Percentiles rank a stretch among this genome's conserved stretches.
phyloP scores from a whole-genome alignment of 1,140 invertebrate species.

The Drosophila sechellia region DNA sequence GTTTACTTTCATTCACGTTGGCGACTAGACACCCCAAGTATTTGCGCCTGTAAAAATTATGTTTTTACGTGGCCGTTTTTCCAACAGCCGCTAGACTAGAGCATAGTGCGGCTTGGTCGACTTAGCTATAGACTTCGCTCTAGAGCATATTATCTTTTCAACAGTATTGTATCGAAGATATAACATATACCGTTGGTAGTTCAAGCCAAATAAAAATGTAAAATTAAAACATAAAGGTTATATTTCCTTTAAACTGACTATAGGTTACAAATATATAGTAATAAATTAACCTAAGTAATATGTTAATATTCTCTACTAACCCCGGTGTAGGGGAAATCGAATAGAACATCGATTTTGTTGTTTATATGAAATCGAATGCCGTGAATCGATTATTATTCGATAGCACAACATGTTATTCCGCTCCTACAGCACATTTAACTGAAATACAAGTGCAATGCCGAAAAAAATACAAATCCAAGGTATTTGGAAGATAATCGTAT shows the following conservation, averaged over 20 bases:
- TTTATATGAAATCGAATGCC: conserved; percentile 1
- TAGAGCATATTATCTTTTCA: neutral
- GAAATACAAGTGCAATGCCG: neutral
- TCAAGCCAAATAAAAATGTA: too few species aligned
- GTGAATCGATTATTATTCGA: neutral
- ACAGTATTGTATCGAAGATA: too few species aligned
- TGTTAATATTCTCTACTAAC: neutral
- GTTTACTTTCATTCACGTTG: conserved; percentile 37
- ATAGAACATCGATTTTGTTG: neutral
- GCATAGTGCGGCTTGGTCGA: neutral
- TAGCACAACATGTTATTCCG: conserved; percentile 1
- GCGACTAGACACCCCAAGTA: neutral
- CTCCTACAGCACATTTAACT: neutral
- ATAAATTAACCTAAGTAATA: neutral
- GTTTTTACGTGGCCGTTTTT: conserved; percentile 66
- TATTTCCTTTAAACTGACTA: neutral
- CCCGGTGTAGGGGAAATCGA: neutral
- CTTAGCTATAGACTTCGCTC: neutral
- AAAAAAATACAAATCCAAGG: neutral
- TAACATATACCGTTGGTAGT: too few species aligned
- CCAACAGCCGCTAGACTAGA: conserved; percentile 11
- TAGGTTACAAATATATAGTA: neutral
- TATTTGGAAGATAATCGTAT: too few species aligned
- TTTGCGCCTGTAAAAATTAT: conserved; percentile 15
- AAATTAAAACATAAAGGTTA: neutral